Evolutionary conservation across 2,113 vertebrate species (phyloP).

Genomic region (Tragelaphus buxtoni): DNA sequence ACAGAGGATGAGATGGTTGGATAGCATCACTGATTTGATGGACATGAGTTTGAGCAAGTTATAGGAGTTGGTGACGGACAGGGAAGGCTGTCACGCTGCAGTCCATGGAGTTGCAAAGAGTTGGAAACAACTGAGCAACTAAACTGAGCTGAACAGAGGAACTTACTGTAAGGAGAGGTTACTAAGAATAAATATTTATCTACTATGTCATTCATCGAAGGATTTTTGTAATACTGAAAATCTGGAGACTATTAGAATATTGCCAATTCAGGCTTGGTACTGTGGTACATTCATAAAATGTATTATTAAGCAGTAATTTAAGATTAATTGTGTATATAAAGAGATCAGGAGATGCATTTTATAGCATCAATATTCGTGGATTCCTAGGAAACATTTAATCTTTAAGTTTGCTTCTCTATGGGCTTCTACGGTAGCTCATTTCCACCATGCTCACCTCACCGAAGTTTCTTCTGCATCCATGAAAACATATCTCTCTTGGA

Average conservation of each 20-base stretch:
- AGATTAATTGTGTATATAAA: not conserved
- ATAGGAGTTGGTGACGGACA: not conserved
- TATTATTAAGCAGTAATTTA: not conserved
- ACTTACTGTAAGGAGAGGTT: not conserved
- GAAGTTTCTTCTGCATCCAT: not conserved
- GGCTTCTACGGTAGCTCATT: not conserved
- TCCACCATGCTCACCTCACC: not conserved
- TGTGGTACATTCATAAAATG: not conserved
- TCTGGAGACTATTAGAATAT: not conserved
- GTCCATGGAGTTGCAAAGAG: not conserved
- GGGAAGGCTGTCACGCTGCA: not conserved
- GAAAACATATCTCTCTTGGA: not conserved
- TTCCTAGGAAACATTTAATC: not conserved
- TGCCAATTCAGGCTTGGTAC: not conserved
- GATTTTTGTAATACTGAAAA: not conserved
- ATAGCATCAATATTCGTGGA: not conserved
- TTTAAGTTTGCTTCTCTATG: not conserved
- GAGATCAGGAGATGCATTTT: not conserved
- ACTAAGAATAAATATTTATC: not conserved
- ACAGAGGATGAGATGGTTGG: not conserved
- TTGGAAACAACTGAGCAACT: accelerated
- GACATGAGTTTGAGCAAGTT: not conserved
- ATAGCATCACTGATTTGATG: not conserved
- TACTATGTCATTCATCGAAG: not conserved
- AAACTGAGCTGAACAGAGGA: not conserved